phyloP scores from a whole-genome alignment of 2,888 invertebrate species.

The Lasioglossum pauxillum region DNA sequence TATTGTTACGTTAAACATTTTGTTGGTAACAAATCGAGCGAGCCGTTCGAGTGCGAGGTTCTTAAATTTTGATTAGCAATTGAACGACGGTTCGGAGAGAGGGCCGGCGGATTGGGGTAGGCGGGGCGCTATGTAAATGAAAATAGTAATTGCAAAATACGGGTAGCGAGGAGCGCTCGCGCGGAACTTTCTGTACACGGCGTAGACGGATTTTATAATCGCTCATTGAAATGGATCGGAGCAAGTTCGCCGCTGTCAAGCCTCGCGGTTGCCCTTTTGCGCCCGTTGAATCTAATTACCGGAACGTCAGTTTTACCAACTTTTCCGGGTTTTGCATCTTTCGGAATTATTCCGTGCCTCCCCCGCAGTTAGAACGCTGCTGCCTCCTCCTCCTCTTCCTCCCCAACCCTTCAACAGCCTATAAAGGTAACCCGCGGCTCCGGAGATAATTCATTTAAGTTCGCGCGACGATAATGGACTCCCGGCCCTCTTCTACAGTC shows the following conservation, averaged over 20 bases:
- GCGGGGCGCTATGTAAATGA: conserved; percentile 46
- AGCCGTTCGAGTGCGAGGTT: neutral
- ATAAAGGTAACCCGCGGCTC: conserved; percentile 33
- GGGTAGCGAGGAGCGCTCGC: conserved; percentile 13
- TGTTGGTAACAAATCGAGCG: neutral
- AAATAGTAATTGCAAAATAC: conserved; percentile 63
- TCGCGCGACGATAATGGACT: conserved; percentile 48
- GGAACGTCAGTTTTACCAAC: conserved; percentile 69
- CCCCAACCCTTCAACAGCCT: conserved; percentile 31
- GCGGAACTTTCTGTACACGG: conserved; percentile 50
- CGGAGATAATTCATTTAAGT: conserved; percentile 55
- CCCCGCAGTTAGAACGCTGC: neutral
- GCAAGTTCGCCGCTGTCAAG: conserved; percentile 58
- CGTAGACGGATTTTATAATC: conserved; percentile 69
- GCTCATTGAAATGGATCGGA: conserved; percentile 64
- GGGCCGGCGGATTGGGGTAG: neutral
- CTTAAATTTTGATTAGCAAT: neutral
- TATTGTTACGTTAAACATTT: neutral
- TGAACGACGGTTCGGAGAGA: neutral
- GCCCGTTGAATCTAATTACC: conserved; percentile 70
- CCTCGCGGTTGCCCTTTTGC: conserved; percentile 58
- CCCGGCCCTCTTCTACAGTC: conserved; percentile 11
- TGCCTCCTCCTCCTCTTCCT: neutral
- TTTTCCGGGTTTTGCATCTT: conserved; percentile 63
- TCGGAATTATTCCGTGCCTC: conserved; percentile 48